Base-by-base conservation (phyloP, 2,888 invertebrate species). In the Cantharis flavilabris region DNA sequence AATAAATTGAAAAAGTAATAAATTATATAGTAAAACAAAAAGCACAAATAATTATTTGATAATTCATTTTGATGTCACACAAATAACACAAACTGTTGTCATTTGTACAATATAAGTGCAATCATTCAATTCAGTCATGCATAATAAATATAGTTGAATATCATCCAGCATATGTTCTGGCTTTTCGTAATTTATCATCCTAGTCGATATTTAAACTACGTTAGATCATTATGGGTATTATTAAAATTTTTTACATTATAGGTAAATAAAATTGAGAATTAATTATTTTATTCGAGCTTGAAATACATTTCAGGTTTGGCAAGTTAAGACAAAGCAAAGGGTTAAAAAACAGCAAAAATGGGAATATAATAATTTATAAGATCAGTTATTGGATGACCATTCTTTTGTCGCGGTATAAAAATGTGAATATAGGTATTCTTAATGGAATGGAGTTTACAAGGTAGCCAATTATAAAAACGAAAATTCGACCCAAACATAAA, bases 391-490 rank as follows among this genome's bases (percentile, higher is more conserved):
- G 70, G 70, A 23, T 67, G 65, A 67, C 65, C 65, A 67, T 67
- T 70, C 64, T 62, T 75, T 71, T 72, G 62, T 71, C 64, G 73
- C 76, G 72, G 72, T 69, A 73, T 76, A 78, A 73, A 72, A 71
- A 72, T 72, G 72, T 64, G 72, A 77, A 75, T 49, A 49, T 49
- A 75, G 72, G 75, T 79, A 79, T 79, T 74, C 79, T 69, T 70
- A 78, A 74, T 77, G 77, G 77, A 77, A 78, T 72, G 75, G 73
- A 71, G 75, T 77, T 74, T 75, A 79, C 77, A 79, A 81, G 80
- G 75, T 78, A 77, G 82, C 84, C 85, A 86, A 85, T 86, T 86
- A 85, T 84, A 84, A 84, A 85, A 83, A 82, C 84, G 79, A 83
- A 77, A 76, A 78, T 78, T 80, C 81, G 77, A 77, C 77, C 79